Conservation (phyloP, 2,888 invertebrate genomes). For the Tipula vernalis region DNA sequence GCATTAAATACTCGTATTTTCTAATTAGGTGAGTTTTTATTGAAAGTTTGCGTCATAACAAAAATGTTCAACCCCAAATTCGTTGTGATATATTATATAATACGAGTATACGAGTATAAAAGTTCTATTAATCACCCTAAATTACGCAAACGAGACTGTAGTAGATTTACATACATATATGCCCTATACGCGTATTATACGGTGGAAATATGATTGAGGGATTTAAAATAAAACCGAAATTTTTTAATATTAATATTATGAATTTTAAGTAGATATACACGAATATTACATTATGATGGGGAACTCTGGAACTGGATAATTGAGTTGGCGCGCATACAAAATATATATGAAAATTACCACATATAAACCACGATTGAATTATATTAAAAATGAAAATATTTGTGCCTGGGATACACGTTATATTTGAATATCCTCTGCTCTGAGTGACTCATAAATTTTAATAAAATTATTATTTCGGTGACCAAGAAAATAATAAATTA, state of each 20-base stretch:
- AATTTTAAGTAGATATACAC: not conserved
- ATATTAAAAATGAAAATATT: not conserved
- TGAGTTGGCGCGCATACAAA: not conserved
- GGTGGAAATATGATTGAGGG: not conserved
- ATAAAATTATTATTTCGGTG: not conserved
- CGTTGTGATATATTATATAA: not conserved
- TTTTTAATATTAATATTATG: not conserved
- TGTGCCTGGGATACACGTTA: not conserved
- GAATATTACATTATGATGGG: not conserved
- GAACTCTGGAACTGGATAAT: not conserved
- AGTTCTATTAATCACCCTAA: not conserved
- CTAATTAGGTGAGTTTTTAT: not conserved
- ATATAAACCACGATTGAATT: not conserved
- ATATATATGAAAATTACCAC: not conserved
- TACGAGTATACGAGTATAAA: not conserved
- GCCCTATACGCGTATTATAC: not conserved
- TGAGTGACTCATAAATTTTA: not conserved
- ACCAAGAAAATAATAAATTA: not conserved
- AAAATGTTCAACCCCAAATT: not conserved
- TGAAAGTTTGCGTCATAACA: not conserved
- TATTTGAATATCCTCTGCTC: not conserved
- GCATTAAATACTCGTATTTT: not conserved
- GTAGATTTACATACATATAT: not conserved
- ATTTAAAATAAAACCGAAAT: not conserved
- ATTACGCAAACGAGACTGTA: not conserved